Evolutionary conservation across 2,113 vertebrate species (phyloP).

Genomic region (Poicephalus gulielmi): DNA sequence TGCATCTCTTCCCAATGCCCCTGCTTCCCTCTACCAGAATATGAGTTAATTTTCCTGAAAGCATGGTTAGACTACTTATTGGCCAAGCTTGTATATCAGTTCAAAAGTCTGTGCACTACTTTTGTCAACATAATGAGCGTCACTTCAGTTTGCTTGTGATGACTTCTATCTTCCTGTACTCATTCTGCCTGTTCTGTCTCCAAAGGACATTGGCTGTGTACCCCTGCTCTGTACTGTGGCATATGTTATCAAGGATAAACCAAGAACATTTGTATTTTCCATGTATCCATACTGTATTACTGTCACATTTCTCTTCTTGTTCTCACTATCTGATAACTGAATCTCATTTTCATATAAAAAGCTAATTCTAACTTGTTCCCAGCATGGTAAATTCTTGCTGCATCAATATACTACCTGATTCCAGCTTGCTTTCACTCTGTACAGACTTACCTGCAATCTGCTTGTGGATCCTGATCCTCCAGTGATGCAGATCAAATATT

Average conservation of each 20-base stretch:
- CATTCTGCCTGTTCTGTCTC: neutral
- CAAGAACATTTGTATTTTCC: neutral
- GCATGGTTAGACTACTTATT: neutral
- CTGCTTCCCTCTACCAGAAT: neutral
- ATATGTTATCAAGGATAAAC: neutral
- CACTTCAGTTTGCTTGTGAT: neutral
- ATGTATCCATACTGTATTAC: neutral
- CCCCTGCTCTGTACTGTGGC: neutral
- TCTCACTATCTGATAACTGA: neutral
- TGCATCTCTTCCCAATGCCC: neutral
- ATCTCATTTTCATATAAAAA: neutral
- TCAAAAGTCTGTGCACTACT: neutral
- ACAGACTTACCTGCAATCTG: neutral
- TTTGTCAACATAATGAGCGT: neutral
- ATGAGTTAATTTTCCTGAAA: neutral
- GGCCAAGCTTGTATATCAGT: neutral
- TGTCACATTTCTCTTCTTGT: neutral
- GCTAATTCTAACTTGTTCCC: neutral
- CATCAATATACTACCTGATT: neutral
- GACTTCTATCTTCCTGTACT: neutral
- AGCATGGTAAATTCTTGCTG: neutral
- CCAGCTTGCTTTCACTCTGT: neutral
- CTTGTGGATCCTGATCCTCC: neutral
- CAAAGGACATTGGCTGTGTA: neutral
- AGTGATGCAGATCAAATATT: neutral